Conservation (phyloP, 2,888 invertebrate genomes). For the Ditula angustiorana region DNA sequence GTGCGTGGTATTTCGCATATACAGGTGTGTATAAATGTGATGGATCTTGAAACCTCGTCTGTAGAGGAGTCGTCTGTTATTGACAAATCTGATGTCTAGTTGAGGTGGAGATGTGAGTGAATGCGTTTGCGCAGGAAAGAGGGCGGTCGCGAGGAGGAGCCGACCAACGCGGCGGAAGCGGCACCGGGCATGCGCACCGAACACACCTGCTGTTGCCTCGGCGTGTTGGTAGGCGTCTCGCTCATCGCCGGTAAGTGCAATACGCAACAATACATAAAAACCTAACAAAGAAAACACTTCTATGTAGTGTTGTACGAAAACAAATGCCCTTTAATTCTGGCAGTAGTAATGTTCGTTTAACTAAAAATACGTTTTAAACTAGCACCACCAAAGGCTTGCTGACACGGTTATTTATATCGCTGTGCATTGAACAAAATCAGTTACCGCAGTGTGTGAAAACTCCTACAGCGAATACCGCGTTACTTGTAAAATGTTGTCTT, state of each 20-base stretch:
- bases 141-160: constrained; percentile 82
- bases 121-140: constrained; percentile 68
- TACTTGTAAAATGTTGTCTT: no score
- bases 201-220: constrained; percentile 82
- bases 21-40: no score
- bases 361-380: no score
- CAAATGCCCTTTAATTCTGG: no score
- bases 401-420: no score
- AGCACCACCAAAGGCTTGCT: no score
- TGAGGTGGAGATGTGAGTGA: constrained; percentile 4
- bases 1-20: no score
- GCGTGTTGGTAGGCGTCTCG: constrained; percentile 82
- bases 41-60: no score
- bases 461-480: no score
- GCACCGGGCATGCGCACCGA: constrained; percentile 74
- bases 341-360: no score
- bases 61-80: neutral
- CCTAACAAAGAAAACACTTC: neutral
- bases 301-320: neutral
- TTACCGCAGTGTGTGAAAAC: no score
- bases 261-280: neutral
- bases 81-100: neutral
- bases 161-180: constrained; percentile 73
- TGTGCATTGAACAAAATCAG: no score
- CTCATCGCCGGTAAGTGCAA: constrained; percentile 78